These are phyloP conservation scores for Corbicula japonica DNA, from an alignment of 2,888 invertebrate genomes.

Conservation along the genomic window DNA sequence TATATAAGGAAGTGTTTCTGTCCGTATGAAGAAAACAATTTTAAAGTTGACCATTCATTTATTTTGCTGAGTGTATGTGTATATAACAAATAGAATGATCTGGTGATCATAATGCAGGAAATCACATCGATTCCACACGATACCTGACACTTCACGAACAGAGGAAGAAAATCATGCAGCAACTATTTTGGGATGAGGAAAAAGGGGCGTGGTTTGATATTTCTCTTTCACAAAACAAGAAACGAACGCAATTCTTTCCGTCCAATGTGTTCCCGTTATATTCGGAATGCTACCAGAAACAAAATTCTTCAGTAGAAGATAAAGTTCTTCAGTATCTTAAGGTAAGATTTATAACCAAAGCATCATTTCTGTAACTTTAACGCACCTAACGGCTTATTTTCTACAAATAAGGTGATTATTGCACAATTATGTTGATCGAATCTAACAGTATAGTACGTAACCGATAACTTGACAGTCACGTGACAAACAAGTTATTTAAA, in stretches of 20 bases:
- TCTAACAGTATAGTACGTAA: no score
- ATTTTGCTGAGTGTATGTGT: no score
- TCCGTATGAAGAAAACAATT: no score
- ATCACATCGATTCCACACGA: slow-evolving; percentile 47
- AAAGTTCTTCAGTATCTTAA: slow-evolving; percentile 40
- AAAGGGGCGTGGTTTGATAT: slow-evolving; percentile 94
- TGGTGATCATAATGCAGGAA: slow-evolving; percentile 67
- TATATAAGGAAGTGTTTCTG: no score
- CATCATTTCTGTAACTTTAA: not conserved
- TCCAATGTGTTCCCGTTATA: slow-evolving; percentile 86
- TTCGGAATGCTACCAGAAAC: slow-evolving; percentile 79
- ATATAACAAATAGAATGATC: no score
- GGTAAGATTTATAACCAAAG: slow-evolving; percentile 23
- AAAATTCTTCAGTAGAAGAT: not conserved
- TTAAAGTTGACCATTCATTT: no score
- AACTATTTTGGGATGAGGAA: slow-evolving; percentile 92
- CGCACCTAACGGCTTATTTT: no score
- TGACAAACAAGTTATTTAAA: no score
- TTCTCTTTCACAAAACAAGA: slow-evolving; percentile 88
- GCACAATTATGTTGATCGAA: no score
- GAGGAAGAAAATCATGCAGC: slow-evolving; percentile 88
- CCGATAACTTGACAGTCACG: no score
- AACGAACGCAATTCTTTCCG: slow-evolving; percentile 80
- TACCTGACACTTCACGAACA: slow-evolving; percentile 43
- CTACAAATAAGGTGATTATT: no score